These are phyloP conservation scores for Actinostola sp. DNA, from an alignment of 92 coral and sea anemone species.

Conservation along the genomic window DNA sequence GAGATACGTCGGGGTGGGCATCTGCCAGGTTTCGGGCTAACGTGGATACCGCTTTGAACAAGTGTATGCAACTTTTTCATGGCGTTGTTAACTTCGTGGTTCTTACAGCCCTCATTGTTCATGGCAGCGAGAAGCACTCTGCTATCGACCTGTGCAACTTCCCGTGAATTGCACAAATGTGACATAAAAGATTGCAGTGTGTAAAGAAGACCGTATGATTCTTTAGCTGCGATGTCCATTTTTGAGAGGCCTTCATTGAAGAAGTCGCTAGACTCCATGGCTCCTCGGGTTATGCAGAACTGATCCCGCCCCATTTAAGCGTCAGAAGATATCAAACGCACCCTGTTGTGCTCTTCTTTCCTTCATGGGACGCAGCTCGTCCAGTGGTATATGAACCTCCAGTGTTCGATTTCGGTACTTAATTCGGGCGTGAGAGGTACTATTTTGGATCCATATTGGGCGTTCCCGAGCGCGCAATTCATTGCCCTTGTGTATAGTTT, in stretches of 20 bases:
- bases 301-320: too few relatives aligned
- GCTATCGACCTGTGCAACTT: conserved; percentile 19
- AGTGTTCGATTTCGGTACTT: conserved; percentile 10
- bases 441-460: not conserved
- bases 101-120: conserved; percentile 18
- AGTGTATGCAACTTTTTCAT: conserved; percentile 19
- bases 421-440: not conserved
- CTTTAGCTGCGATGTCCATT: conserved; percentile 21
- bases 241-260: conserved; percentile 4
- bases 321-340: not conserved
- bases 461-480: conserved; percentile 1
- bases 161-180: not conserved
- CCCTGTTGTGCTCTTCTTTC: conserved; percentile 14
- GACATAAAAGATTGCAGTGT: conserved; percentile 4
- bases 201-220: conserved; percentile 15
- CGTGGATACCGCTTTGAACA: not conserved
- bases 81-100: conserved; percentile 20
- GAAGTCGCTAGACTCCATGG: conserved; percentile 1
- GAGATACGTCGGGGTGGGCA: conserved; percentile 16
- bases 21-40: conserved; percentile 13
- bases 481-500: conserved; percentile 26
- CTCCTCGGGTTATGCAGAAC: not conserved
- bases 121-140: not conserved
- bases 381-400: conserved; percentile 25
- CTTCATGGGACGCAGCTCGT: conserved; percentile 22